phyloP scores from a whole-genome alignment of 1,140 invertebrate genomes.

The Whitmania pigra region DNA sequence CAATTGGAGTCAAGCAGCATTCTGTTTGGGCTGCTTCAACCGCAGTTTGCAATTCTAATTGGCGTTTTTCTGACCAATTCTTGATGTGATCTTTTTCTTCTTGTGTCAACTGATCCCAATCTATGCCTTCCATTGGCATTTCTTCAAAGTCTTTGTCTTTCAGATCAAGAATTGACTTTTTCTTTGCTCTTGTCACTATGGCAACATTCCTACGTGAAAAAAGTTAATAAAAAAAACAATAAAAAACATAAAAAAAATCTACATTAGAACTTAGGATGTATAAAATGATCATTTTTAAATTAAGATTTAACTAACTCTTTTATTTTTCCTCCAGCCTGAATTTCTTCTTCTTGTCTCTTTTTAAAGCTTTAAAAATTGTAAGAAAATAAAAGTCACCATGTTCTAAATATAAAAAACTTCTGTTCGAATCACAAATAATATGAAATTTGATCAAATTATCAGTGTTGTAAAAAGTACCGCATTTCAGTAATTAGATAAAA shows the following conservation, averaged over 20 bases:
- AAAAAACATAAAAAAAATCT: too few species aligned
- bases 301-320: too few species aligned
- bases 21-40: slow-evolving; percentile 42
- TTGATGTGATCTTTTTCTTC: slow-evolving; percentile 40
- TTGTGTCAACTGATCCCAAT: slow-evolving; percentile 26
- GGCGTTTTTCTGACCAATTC: slow-evolving; percentile 35
- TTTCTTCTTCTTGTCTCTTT: slow-evolving; percentile 15
- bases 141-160: slow-evolving; percentile 14
- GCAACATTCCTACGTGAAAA: not conserved
- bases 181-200: slow-evolving; percentile 10
- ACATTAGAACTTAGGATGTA: too few species aligned
- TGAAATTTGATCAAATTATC: not conserved
- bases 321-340: not conserved
- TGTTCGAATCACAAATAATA: not conserved
- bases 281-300: too few species aligned
- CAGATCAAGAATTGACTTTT: slow-evolving; percentile 10
- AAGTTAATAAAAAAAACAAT: not conserved
- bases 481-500: too few species aligned
- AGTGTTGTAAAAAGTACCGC: too few species aligned
- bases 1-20: slow-evolving; percentile 48
- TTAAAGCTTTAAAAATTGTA: not conserved
- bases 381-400: not conserved
- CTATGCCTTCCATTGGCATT: slow-evolving; percentile 20
- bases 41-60: slow-evolving; percentile 51
- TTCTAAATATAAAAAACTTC: not conserved